A percentile compares a stretch with the other conserved stretches of the same genome.
Evolutionary conservation across 2,888 invertebrate genomes (phyloP).

Genomic region (Torymus auratus): DNA sequence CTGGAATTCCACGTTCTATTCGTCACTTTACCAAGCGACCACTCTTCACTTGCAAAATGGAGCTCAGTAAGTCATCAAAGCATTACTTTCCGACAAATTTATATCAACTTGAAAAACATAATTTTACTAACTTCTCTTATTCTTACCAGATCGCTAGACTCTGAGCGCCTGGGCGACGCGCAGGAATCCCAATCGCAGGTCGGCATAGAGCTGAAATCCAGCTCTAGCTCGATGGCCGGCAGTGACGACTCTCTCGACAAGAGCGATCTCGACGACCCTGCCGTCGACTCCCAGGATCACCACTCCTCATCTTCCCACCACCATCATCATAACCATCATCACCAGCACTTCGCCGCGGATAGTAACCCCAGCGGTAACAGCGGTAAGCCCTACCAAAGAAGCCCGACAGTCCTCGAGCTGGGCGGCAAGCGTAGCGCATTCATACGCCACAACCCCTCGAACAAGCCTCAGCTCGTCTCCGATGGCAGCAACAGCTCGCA

Average conservation of each 20-base stretch:
- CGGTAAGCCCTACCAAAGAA: slow-evolving; percentile 70
- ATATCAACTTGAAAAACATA: neutral
- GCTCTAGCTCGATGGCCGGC: slow-evolving; percentile 78
- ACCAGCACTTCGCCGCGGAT: neutral
- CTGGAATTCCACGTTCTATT: slow-evolving; percentile 75
- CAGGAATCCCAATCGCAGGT: slow-evolving; percentile 63
- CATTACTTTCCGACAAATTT: neutral
- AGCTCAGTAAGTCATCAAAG: slow-evolving; percentile 65
- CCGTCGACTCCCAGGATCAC: slow-evolving; percentile 69
- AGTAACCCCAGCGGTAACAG: slow-evolving; percentile 31
- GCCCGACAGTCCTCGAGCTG: slow-evolving; percentile 69
- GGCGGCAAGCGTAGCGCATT: slow-evolving; percentile 72
- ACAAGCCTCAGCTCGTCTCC: neutral
- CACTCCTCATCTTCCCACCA: neutral
- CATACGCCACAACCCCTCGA: slow-evolving; percentile 60
- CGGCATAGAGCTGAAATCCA: slow-evolving; percentile 76
- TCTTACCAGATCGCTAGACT: slow-evolving; percentile 67
- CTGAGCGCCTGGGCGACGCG: slow-evolving; percentile 70
- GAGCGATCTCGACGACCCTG: slow-evolving; percentile 74
- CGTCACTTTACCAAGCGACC: slow-evolving; percentile 72
- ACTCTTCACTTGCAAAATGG: slow-evolving; percentile 69
- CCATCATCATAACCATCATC: too few species aligned
- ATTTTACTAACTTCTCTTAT: too few species aligned
- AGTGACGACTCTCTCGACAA: slow-evolving; percentile 82
- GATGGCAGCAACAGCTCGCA: slow-evolving; percentile 44